Percentiles rank a stretch among this genome's conserved stretches.
Conservation (phyloP, 1,140 invertebrate species). For the Cherax destructor region DNA sequence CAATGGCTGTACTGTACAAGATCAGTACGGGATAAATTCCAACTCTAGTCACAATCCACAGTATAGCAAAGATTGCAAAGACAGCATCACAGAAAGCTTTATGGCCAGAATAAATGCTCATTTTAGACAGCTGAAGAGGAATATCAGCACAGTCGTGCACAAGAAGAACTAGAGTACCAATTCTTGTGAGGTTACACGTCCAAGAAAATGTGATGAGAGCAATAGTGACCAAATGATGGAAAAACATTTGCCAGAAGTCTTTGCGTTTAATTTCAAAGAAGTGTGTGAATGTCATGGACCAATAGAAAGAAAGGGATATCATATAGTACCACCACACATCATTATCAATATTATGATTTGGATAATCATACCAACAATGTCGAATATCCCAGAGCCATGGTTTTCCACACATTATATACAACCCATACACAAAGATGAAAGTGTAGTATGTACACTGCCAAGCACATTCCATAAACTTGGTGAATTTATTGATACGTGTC, state of each 20-base stretch:
- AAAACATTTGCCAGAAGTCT: constrained; percentile 79
- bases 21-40: constrained; percentile 92
- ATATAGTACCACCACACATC: constrained; percentile 81
- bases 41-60: constrained; percentile 91
- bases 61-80: constrained; percentile 90
- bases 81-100: constrained; percentile 90
- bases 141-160: constrained; percentile 97
- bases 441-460: constrained; percentile 92
- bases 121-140: constrained; percentile 94
- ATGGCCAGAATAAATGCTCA: constrained; percentile 92
- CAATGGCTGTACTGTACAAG: constrained; percentile 85
- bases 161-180: constrained; percentile 93
- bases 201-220: constrained; percentile 85
- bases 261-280: constrained; percentile 85
- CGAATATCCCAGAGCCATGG: constrained; percentile 96
- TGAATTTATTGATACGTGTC: constrained; percentile 67
- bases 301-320: constrained; percentile 90
- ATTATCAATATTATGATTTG: constrained; percentile 74
- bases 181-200: constrained; percentile 93
- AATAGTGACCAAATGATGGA: constrained; percentile 78
- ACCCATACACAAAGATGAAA: constrained; percentile 88
- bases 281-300: constrained; percentile 93
- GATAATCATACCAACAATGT: constrained; percentile 88
- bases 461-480: constrained; percentile 71
- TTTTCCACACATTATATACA: constrained; percentile 92